Evolutionary conservation across 2,113 vertebrate species (phyloP), one percentile per base, ranked within the genome.

Genomic region (Cettia cetti): DNA sequence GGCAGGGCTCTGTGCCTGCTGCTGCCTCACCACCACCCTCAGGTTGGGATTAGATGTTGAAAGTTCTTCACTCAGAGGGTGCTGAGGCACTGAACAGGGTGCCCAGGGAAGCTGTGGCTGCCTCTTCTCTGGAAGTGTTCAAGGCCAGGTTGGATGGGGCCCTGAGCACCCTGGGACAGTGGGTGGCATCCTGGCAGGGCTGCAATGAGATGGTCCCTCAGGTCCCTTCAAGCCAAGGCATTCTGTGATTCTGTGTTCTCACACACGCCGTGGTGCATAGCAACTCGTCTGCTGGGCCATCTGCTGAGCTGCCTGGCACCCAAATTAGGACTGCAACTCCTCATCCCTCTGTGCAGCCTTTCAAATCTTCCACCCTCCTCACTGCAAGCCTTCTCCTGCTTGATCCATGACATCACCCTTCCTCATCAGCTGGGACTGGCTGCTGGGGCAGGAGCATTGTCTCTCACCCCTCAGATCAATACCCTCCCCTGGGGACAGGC

Each of bases 261-360:
- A 57, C 90, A 80, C 63, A 5, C 27, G 26, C 33, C 0, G 7
- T 68, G 68, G 68, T 52, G 65, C 93, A 92, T 70, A 95, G 94
- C 93, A 95, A 28, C 92, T 96, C 90, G 16, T 89, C 96, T 97
- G 93, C 65, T 77, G 75, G 77, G 78, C 93, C 94, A 96, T 95
- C 87, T 86, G 84, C 84, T 78, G 84, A 78, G 84, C 84, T 86
- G 84, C 64, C 93, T 97, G 95, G 0, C 45, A 35, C 83, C 92
- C 20, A 0, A 89, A 93, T 92, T 53, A 68, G 76, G 93, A 80
- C 93, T 86, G 87, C 7, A 0, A 40, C 80, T 93, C 75, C 80
- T 86, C 80, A 13, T 87, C 81, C 69, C 89, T 86, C 20, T 4
- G 8, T 59, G 81, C 93, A 95, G 75, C 82, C 66, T 83, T 69